phyloP scores from a whole-genome alignment of 2,797 vertebrate genomes.

The Picus viridis region DNA sequence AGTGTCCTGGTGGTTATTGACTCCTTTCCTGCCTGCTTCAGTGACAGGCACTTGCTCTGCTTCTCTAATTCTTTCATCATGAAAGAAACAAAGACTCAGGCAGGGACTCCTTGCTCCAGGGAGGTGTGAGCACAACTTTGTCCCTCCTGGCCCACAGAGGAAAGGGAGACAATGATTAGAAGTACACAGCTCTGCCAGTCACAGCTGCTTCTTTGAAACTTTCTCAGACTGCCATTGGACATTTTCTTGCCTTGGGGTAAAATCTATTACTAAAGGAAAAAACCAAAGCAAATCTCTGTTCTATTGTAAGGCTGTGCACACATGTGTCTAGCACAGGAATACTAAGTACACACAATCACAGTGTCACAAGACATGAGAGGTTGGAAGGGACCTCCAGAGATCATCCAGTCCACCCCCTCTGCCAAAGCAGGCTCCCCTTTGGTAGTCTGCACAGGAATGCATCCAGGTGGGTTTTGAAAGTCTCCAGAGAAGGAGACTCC shows the following conservation, averaged over 20 bases:
- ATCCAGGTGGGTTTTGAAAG: too few species aligned
- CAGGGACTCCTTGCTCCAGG: neutral
- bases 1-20: constrained; percentile 3
- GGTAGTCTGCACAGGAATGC: too few species aligned
- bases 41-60: neutral
- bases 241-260: neutral
- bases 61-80: constrained; percentile 1
- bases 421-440: too few species aligned
- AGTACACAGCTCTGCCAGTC: neutral
- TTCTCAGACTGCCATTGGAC: neutral
- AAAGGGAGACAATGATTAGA: neutral
- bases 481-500: too few species aligned
- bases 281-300: neutral
- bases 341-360: neutral
- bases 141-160: neutral
- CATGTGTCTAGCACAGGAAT: fast-evolving
- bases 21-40: neutral
- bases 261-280: neutral
- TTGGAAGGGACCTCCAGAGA: too few species aligned
- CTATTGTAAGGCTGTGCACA: neutral
- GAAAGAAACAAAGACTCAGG: neutral
- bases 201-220: neutral
- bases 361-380: too few species aligned
- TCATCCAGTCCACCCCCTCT: too few species aligned
- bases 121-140: neutral